Evolutionary conservation across 1,140 invertebrate genomes (phyloP).

Genomic region (Gerris buenoi): DNA sequence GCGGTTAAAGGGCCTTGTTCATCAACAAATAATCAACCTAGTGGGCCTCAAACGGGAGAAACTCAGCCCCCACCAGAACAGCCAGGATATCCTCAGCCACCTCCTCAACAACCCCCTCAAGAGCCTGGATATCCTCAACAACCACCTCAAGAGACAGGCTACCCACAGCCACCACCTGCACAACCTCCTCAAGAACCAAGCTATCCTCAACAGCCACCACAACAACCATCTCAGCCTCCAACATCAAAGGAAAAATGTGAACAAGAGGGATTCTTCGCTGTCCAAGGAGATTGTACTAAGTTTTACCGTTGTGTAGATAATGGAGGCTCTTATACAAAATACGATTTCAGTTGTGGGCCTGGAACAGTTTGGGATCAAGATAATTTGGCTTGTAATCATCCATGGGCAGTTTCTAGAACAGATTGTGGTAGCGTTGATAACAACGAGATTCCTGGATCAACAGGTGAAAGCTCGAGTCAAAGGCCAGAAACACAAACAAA

Average conservation of each 20-base stretch:
- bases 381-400: constrained; percentile 43
- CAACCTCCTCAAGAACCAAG: no score
- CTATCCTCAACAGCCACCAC: constrained; percentile 3
- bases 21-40: constrained; percentile 32
- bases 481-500: neutral
- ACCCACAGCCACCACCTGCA: no score
- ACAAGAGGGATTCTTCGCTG: constrained; percentile 38
- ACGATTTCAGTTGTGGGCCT: constrained; percentile 45
- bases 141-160: constrained; percentile 12
- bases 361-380: constrained; percentile 48
- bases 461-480: neutral
- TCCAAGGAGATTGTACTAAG: constrained; percentile 42
- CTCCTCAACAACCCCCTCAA: neutral
- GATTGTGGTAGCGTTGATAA: constrained; percentile 11
- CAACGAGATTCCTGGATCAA: neutral
- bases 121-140: neutral
- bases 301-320: constrained; percentile 52
- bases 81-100: constrained; percentile 2
- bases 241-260: constrained; percentile 10
- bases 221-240: constrained; percentile 2
- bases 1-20: constrained; percentile 23
- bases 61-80: neutral
- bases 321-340: constrained; percentile 38
- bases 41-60: neutral
- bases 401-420: constrained; percentile 32